A percentile compares a stretch with the other conserved stretches of the same genome.
Conservation (phyloP, 2,113 vertebrate species). For the Neomonachus schauinslandi region DNA sequence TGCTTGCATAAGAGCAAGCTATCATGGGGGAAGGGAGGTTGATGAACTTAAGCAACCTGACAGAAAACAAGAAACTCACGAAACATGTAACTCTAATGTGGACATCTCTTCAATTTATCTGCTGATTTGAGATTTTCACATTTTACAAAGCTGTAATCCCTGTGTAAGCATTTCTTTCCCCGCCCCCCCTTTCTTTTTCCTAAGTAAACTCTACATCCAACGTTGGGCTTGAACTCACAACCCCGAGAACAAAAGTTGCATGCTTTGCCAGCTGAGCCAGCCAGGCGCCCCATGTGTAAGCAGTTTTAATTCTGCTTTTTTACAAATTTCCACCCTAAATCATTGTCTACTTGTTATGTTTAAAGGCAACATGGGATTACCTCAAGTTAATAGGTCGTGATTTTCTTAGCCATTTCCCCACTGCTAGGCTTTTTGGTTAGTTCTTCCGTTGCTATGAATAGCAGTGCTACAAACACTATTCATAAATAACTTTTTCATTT, state of each 20-base stretch:
- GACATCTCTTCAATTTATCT: not conserved
- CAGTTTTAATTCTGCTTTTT: slow-evolving; percentile 65
- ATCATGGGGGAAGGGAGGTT: not conserved
- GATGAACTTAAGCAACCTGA: slow-evolving; percentile 57
- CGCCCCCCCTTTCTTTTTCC: not conserved
- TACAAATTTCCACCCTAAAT: not conserved
- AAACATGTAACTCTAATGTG: not conserved
- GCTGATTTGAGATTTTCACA: slow-evolving; percentile 58
- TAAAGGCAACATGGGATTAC: slow-evolving; percentile 38
- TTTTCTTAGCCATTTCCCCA: not conserved
- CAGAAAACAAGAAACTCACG: slow-evolving; percentile 67
- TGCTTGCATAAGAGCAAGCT: slow-evolving; percentile 17
- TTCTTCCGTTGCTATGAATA: not conserved
- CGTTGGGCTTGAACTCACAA: not conserved
- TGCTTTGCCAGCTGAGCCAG: not conserved
- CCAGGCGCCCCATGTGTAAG: not conserved
- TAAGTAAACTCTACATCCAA: not conserved
- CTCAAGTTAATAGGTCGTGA: not conserved
- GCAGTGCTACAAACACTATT: not conserved
- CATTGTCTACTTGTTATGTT: not conserved
- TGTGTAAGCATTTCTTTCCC: slow-evolving; percentile 43
- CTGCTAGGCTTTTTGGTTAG: not conserved
- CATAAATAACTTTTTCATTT: not conserved
- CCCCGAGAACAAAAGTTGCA: not conserved
- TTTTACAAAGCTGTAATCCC: slow-evolving; percentile 16